Conservation (phyloP, 1,140 invertebrate genomes). For the Drosophila orena region DNA sequence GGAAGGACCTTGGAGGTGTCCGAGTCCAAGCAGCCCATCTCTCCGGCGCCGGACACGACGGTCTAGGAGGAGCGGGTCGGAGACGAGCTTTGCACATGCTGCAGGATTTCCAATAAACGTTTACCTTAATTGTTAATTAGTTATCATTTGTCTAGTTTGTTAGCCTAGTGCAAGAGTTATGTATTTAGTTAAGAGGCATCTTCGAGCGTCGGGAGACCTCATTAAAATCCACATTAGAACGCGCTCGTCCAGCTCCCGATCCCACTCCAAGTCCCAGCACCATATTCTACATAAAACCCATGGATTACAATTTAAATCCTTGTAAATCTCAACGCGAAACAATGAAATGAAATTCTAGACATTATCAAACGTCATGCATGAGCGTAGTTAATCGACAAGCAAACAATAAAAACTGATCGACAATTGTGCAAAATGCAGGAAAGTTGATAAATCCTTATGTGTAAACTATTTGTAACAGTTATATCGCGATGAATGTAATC, state of each 20-base stretch:
- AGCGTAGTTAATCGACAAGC: slow-evolving; percentile 11
- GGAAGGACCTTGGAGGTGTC: slow-evolving; percentile 59
- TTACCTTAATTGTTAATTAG: slow-evolving; percentile 84
- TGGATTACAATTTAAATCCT: slow-evolving; percentile 41
- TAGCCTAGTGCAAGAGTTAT: slow-evolving; percentile 81
- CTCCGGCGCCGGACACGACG: slow-evolving; percentile 63
- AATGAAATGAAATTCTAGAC: slow-evolving; percentile 38
- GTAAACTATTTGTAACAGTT: slow-evolving; percentile 49
- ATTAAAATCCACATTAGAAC: slow-evolving; percentile 52
- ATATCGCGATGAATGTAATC: slow-evolving; percentile 38
- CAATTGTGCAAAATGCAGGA: slow-evolving; percentile 12
- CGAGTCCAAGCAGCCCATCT: slow-evolving; percentile 70
- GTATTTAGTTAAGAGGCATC: slow-evolving; percentile 79
- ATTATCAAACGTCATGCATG: slow-evolving; percentile 11
- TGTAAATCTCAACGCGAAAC: slow-evolving; percentile 73
- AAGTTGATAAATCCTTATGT: slow-evolving; percentile 36
- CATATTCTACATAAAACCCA: slow-evolving; percentile 49
- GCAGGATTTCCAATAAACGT: slow-evolving; percentile 81
- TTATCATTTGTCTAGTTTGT: slow-evolving; percentile 81
- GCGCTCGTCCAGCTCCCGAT: slow-evolving; percentile 21
- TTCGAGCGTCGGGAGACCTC: slow-evolving; percentile 58
- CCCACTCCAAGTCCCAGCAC: slow-evolving; percentile 28
- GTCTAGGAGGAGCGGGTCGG: slow-evolving; percentile 39
- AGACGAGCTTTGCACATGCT: slow-evolving; percentile 36
- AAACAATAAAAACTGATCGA: neutral